A percentile compares a stretch with the other conserved stretches of the same genome.
Conservation (phyloP, 2,888 invertebrate genomes). For the Microplitis deprimator region DNA sequence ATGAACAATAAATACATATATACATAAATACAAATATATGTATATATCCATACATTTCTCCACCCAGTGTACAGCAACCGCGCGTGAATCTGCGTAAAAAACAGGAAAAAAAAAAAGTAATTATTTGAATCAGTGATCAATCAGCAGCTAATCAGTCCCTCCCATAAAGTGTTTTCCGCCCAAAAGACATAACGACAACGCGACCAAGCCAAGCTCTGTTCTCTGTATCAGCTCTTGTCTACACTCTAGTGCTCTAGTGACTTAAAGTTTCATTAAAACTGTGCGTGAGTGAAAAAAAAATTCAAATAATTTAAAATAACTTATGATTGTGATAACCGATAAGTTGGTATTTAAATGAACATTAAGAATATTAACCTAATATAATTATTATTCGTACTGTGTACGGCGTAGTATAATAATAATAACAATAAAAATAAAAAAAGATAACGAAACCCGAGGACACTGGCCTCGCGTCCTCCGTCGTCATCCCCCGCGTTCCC, state of each 20-base stretch:
- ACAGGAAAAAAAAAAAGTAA: neutral
- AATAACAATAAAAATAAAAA: slow-evolving; percentile 8
- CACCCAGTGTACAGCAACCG: too few species aligned
- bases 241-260: slow-evolving; percentile 3
- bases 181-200: neutral
- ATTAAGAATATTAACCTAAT: neutral
- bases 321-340: neutral
- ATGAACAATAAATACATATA: slow-evolving; percentile 42
- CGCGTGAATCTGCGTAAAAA: neutral
- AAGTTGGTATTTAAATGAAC: too few species aligned
- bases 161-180: slow-evolving; percentile 8
- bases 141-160: slow-evolving; percentile 2
- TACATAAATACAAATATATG: neutral
- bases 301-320: neutral
- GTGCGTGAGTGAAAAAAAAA: neutral
- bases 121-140: neutral
- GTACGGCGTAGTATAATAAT: neutral
- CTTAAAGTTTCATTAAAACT: neutral
- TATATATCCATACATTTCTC: neutral
- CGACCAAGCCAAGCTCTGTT: neutral
- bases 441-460: neutral
- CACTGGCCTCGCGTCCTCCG: slow-evolving; percentile 33
- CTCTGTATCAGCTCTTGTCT: neutral
- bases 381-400: neutral
- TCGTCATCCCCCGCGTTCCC: slow-evolving; percentile 28